Base-by-base conservation (phyloP, 2,888 invertebrate genomes). In the Leptinotarsa rubiginosa region DNA sequence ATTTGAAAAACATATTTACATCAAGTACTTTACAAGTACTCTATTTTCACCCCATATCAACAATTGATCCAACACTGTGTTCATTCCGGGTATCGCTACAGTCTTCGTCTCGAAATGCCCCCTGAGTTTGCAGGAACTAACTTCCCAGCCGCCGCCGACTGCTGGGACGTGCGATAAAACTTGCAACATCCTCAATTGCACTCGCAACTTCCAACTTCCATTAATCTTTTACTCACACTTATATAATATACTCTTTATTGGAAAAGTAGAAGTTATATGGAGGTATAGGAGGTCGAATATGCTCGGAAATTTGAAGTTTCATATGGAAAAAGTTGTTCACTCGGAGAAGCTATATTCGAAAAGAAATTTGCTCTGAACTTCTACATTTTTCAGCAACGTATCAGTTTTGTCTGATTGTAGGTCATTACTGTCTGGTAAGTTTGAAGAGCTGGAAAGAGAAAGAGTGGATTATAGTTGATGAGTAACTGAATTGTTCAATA, bases 91-190 rank as follows among this genome's bases (percentile, higher is more conserved):
- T 16, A 64, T 49, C 47, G 65, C 31, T 41, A 62, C 47, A 67
- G 54, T 65, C 65, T 56, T 52, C 69, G 69, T 65, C 73, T 69
- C n/a, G 49, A 52, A 47, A 67, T 64, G 25, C 74, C 70, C 64
- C 64, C 50, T 49, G 59, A 62, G 59, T 54, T 62, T 68, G 47
- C 52, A 47, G 31, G 49, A 41, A 52, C 71, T 74, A 74, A 74
- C 71, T 71, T 74, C 68, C 49, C 71, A 74, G 62, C 62, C 62
- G 67, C 69, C 69, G 65, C 69, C 69, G 73, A 71, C 69, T 41
- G 67, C 67, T 74, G 64, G 47, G 59, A 74, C 74, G 74, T 74
- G 74, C 64, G 71, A 74, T 71, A 74, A 74, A 71, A 74, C 74
- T 71, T 74, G 62, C 70, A 74, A 70, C 70, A 64, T 74, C 70